phyloP scores from a whole-genome alignment of 2,888 invertebrate genomes.

The Epistrophe eligans region DNA sequence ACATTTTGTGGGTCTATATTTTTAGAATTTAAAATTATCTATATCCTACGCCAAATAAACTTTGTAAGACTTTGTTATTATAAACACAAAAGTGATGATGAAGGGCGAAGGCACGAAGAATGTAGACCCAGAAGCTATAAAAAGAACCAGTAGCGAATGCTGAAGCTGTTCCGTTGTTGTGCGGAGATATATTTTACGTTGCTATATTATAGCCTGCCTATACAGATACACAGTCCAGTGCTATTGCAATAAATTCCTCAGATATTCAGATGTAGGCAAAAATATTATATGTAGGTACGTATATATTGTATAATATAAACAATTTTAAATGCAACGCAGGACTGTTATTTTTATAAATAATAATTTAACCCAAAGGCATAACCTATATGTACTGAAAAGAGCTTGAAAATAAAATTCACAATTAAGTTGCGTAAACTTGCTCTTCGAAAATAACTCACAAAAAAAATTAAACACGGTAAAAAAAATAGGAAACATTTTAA shows the following conservation, averaged over 20 bases:
- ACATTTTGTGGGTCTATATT: slow-evolving; percentile 39
- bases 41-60: slow-evolving; percentile 43
- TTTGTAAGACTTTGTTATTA: slow-evolving; percentile 29
- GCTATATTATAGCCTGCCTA: slow-evolving; percentile 6
- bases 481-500: no score
- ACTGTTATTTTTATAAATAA: slow-evolving; percentile 12
- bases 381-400: no score
- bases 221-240: slow-evolving; percentile 1
- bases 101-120: slow-evolving; percentile 9
- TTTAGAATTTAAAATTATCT: slow-evolving; percentile 33
- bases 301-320: neutral
- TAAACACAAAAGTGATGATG: slow-evolving; percentile 19
- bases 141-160: slow-evolving; percentile 42
- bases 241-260: slow-evolving; percentile 45
- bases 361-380: neutral
- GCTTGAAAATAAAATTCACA: no score
- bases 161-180: slow-evolving; percentile 26
- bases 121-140: slow-evolving; percentile 41
- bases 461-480: no score
- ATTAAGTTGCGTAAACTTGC: no score
- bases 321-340: neutral
- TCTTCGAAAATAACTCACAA: no score
- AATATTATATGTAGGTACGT: neutral
- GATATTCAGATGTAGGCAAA: neutral
- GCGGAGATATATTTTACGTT: slow-evolving; percentile 36